phyloP scores from a whole-genome alignment of 2,797 vertebrate genomes.

The Remorina albescens region DNA sequence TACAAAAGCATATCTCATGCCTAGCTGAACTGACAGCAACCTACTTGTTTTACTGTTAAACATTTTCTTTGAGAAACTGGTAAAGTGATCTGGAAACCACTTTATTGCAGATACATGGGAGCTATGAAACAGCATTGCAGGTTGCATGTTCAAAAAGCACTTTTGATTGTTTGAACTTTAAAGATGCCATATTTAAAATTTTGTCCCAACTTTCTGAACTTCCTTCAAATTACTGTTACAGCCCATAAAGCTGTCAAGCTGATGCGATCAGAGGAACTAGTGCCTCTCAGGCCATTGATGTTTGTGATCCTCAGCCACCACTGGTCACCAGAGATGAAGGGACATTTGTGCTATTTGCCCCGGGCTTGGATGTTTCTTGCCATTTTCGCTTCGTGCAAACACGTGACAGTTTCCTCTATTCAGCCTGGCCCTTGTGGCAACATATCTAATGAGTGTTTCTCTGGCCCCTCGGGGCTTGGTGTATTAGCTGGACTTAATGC shows the following conservation, averaged over 20 bases:
- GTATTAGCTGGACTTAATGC: conserved; percentile 81
- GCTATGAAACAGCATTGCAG: conserved; percentile 13
- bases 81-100: conserved; percentile 42
- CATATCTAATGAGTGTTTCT: conserved; percentile 76
- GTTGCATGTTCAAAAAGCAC: not conserved
- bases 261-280: conserved; percentile 58
- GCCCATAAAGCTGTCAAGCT: conserved; percentile 55
- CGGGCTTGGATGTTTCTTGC: conserved; percentile 74
- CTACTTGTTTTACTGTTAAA: conserved; percentile 63
- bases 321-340: conserved; percentile 65
- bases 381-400: conserved; percentile 78
- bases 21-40: conserved; percentile 53
- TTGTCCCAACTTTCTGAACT: conserved; percentile 50
- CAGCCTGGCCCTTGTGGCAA: conserved; percentile 56
- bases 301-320: conserved; percentile 53
- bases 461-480: conserved; percentile 63
- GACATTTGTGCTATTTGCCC: conserved; percentile 77
- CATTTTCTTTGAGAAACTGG: conserved; percentile 59
- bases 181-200: conserved; percentile 16
- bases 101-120: not conserved
- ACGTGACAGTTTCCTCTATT: conserved; percentile 80
- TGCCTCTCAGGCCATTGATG: conserved; percentile 67
- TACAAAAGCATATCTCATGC: conserved; percentile 71
- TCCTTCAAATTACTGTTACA: conserved; percentile 38
- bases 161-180: conserved; percentile 2